Evolutionary conservation across 2,797 vertebrate genomes (phyloP), one percentile per base, ranked within the genome.

Genomic region (Parauchenoglanis punctatus): DNA sequence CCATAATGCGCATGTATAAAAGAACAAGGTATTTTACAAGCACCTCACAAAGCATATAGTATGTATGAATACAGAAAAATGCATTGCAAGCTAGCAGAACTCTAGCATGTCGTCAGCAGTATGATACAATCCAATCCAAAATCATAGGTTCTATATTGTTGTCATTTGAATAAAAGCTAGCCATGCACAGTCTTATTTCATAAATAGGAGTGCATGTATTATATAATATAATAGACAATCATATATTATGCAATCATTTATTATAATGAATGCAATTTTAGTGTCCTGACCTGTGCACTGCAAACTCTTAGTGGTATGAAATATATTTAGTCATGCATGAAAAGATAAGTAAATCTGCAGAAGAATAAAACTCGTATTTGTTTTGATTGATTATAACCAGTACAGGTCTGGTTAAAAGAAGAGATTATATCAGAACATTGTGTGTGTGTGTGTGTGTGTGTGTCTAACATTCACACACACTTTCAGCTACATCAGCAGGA

Each of bases 351-450:
- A 85, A 85, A 68, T 56, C 56, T 76, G 40, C 11, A 70, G 61
- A 80, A 70, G 52, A 78, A 80, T 68, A 86, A 25, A 86, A 80
- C 31, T 58, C 44, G 13, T 31, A 78, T 77, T 87, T 68, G 35
- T 84, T 75, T 46, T n/a, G 77, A 88, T 82, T 82, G 87, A 85
- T 82, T 85, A 82, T 67, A 88, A 65, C 28, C 76, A 58, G 49
- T 54, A 65, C 83, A 82, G 67, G 67, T 85, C 70, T n/a, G 35
- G 76, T 63, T 81, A 28, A 75, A 88, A 85, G 70, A 65, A 68
- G 46, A 85, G 87, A 88, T 88, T 82, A 88, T 85, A 88, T 88
- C 68, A 31, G 77, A 88, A 88, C 82, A 88, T 58, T 82, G 77
- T 72, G 85, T 85, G 67, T 35, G 35, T 35, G 35, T 35, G 35